Percentiles rank a stretch among this genome's conserved stretches.
Conservation (phyloP, 92 coral and sea anemone genomes). For the Chrysogorgia sp. region DNA sequence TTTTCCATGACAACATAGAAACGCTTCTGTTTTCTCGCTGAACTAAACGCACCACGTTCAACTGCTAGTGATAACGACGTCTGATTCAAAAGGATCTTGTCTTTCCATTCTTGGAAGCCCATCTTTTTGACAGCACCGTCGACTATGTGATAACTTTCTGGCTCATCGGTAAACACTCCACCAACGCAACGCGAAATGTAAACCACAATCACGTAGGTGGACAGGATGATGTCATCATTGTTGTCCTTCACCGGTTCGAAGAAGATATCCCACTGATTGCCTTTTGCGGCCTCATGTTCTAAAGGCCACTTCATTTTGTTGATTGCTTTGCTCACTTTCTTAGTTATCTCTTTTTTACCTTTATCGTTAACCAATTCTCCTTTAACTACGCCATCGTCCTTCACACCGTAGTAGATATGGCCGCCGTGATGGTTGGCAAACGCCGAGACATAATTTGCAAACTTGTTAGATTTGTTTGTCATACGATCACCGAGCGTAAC, state of each 20-base stretch:
- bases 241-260: conserved; percentile 57
- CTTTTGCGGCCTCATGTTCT: conserved; percentile 32
- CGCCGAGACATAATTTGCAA: conserved; percentile 33
- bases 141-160: conserved; percentile 56
- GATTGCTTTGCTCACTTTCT: conserved; percentile 22
- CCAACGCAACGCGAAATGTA: conserved; percentile 42
- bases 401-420: conserved; percentile 40
- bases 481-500: conserved; percentile 18
- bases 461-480: conserved; percentile 4
- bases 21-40: too few species aligned
- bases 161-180: conserved; percentile 51
- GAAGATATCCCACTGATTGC: conserved; percentile 55
- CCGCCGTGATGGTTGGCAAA: conserved; percentile 55
- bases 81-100: too few species aligned
- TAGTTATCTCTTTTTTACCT: conserved; percentile 12
- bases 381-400: conserved; percentile 17
- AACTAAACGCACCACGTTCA: too few species aligned
- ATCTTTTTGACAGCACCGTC: conserved; percentile 39
- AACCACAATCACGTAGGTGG: conserved; percentile 49
- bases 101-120: conserved; percentile 41
- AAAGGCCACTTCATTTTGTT: conserved; percentile 53
- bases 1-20: background rate
- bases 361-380: conserved; percentile 17
- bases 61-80: too few species aligned
- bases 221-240: conserved; percentile 10